Base-by-base conservation (phyloP, 1,140 invertebrate species). In the Caenorhabditis briggsae region DNA sequence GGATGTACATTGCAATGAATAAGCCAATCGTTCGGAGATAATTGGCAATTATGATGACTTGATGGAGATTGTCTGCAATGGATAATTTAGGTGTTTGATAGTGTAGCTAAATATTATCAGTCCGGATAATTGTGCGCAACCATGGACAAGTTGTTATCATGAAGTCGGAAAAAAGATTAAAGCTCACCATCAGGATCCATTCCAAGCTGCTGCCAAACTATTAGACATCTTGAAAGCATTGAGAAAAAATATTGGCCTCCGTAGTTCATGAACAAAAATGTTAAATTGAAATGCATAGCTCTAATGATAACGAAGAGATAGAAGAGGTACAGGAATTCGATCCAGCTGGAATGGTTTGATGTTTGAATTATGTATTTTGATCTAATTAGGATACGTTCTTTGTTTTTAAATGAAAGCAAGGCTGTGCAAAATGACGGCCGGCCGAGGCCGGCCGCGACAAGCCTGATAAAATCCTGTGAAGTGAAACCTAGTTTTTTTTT, bases 141-240 rank as follows among this genome's bases (percentile, higher is more conserved):
- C n/a, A n/a, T n/a, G n/a, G n/a, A n/a, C n/a, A 7, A 61, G 14
- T 2, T 3, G 9, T 9, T 18, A 61, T 20, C 11, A 20, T 33
- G 20, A 20, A 9, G 6, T 23, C 11, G 8, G 3, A 14, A 61
- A 25, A 1, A 2, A 8, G 3, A n/a, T 2, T 6, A n/a, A 58
- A 6, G 46, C 46, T 78, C 8, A 78, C 70, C 23, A 25, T 50
- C 23, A 7, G 70, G 46, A 78, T 78, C 59, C 33, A 33, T 61
- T 14, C 59, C 46, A 11, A 78, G 43, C 7, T 78, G 70, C n/a
- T 78, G 70, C 23, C 50, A 78, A n/a, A 78, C 46, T 9, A 78
- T 78, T 12, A 78, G 23, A 78, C 70, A 78, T 50, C 70, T 78
- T 48, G 70, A 78, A 50, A 78, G 43, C 70, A 78, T 78, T 78